Evolutionary conservation across 1,140 invertebrate genomes (phyloP), one percentile per base, ranked within the genome.

Genomic region (Idris sp.): DNA sequence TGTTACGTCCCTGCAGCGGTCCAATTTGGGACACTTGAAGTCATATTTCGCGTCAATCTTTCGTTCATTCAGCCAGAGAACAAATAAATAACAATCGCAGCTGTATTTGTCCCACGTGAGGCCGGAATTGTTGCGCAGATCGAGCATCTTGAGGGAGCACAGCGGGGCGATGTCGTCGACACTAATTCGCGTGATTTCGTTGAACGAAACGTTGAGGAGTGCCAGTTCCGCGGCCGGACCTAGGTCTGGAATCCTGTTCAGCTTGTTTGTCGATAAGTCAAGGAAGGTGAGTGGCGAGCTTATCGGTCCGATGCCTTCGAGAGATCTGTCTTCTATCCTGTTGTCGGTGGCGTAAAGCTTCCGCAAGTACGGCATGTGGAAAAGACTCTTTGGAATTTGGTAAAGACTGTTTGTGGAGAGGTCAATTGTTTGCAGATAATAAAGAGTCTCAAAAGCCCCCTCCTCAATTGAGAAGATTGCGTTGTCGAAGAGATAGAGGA

Each of bases 401-500:
- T 54, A 33, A 7, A 81, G 49, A 0, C 76, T 81, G 53, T 85
- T 86, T 9, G 53, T 73, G 3, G 79, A 64, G 0, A 87, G 25
- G 7, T 86, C 83, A 4, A 87, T 33, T 1, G 83, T 82, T 36
- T 87, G 77, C 3, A 89, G 46, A 6, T 86, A 81, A 0, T 54
- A 72, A 0, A 87, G 76, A 0, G 73, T 61, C 0, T 40, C 40
- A 33, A 88, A 88, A 0, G 86, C 78, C 0, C 25, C 82, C 1
- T 83, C 79, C 5, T 85, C 81, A 2, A 88, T 83, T 1, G 16
- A 28, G 3, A 43, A 62, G 0, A 89, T 83, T 11, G 87, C 83
- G 49, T 88, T 88, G 49, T 89, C 86, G 5, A 43, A 16, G 2
- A 89, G 59, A 30, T 88, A 88, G 3, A 88, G 54, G 18, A 51